Evolutionary conservation across 1,140 invertebrate genomes (phyloP).

Genomic region (Hesperophylax magnus): DNA sequence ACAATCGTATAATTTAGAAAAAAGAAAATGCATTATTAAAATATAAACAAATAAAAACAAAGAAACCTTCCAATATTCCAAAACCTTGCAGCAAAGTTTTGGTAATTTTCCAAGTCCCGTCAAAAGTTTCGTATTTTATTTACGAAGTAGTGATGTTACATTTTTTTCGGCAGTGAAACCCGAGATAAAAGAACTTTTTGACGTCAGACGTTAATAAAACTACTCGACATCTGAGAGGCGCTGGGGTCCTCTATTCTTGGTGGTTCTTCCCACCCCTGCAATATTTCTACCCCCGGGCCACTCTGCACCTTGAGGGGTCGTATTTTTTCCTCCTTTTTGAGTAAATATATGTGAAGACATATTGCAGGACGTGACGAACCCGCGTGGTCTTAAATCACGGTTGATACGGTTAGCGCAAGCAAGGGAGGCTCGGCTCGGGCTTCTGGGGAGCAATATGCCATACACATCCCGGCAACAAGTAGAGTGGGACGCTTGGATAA

Average conservation of each 20-base stretch:
- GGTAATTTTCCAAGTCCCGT: too few relatives aligned
- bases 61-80: too few relatives aligned
- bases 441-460: neutral
- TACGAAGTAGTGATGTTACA: too few relatives aligned
- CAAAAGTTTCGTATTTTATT: too few relatives aligned
- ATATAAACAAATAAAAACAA: too few relatives aligned
- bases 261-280: neutral
- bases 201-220: constrained; percentile 53
- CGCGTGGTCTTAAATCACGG: constrained; percentile 48
- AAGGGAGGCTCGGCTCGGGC: neutral
- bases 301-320: constrained; percentile 25
- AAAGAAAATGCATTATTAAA: neutral
- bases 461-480: constrained; percentile 6
- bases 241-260: constrained; percentile 25
- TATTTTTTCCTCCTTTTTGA: constrained; percentile 49
- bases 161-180: too few relatives aligned
- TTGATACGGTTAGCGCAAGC: constrained; percentile 43
- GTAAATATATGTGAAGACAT: constrained; percentile 58
- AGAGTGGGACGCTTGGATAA: neutral
- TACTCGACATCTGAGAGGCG: constrained; percentile 35
- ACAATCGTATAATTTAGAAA: neutral
- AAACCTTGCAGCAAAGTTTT: too few relatives aligned
- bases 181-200: constrained; percentile 38
- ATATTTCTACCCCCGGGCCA: neutral
- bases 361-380: constrained; percentile 56